Evolutionary conservation across 2,797 vertebrate genomes (phyloP).

Genomic region (Monodelphis domestica): DNA sequence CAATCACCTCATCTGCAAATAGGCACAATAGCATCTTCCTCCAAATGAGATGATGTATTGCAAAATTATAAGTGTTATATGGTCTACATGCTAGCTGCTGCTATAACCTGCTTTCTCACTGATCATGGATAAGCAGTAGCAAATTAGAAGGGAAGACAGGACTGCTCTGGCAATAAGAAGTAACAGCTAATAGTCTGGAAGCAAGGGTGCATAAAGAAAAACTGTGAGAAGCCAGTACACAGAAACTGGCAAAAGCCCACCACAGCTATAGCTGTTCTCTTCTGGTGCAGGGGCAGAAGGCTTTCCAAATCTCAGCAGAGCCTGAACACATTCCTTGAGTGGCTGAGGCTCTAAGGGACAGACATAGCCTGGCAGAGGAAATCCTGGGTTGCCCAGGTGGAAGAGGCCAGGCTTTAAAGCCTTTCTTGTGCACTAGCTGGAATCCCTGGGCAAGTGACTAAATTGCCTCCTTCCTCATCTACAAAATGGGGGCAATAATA

Average conservation of each 20-base stretch:
- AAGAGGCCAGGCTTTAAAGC: neutral
- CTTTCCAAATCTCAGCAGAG: neutral
- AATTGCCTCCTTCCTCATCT: neutral
- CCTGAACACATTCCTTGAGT: neutral
- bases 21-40: neutral
- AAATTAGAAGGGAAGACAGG: conserved; percentile 45
- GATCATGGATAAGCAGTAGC: conserved; percentile 22
- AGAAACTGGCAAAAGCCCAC: neutral
- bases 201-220: conserved; percentile 46
- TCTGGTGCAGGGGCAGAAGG: conserved; percentile 20
- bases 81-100: conserved; percentile 16
- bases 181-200: conserved; percentile 36
- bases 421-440: neutral
- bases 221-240: conserved; percentile 1
- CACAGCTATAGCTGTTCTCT: neutral
- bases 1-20: neutral
- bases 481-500: neutral
- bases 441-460: neutral
- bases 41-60: neutral
- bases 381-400: neutral
- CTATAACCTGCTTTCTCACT: conserved; percentile 22
- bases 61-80: neutral
- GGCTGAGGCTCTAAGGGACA: neutral
- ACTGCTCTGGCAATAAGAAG: neutral
- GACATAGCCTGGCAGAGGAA: no score